Evolutionary conservation across 2,113 vertebrate genomes (phyloP).

Genomic region (Callithrix jacchus): DNA sequence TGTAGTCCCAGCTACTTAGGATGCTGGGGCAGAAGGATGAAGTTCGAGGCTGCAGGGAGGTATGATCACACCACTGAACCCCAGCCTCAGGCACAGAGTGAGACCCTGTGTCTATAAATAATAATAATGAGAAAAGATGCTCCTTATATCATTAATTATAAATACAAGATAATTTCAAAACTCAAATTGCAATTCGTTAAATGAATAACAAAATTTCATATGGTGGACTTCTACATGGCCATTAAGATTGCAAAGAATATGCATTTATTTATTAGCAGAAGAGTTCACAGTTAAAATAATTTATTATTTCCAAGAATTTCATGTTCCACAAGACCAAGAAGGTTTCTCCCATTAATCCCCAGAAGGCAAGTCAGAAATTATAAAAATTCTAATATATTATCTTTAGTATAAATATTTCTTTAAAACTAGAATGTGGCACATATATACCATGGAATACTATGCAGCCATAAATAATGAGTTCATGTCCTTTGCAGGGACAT

Average conservation of each 20-base stretch:
- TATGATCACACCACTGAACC: too few relatives aligned
- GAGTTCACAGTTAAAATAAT: background rate
- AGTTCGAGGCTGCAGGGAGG: too few relatives aligned
- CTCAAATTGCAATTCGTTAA: background rate
- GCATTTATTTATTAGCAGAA: background rate
- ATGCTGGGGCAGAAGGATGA: too few relatives aligned
- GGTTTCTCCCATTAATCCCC: background rate
- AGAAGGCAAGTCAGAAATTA: background rate
- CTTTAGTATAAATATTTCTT: background rate
- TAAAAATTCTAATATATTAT: background rate
- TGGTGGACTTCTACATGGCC: background rate
- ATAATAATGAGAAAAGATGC: background rate
- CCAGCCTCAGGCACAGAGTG: too few relatives aligned
- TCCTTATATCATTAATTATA: background rate
- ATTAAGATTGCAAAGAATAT: background rate
- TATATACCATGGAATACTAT: conserved; percentile 44
- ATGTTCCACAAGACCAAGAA: background rate
- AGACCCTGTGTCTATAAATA: too few relatives aligned
- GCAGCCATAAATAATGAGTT: too few relatives aligned
- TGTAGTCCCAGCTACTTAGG: too few relatives aligned
- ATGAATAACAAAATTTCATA: background rate
- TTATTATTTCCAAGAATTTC: background rate
- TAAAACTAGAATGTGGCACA: conserved; percentile 75
- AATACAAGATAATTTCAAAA: background rate
- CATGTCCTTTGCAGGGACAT: too few relatives aligned